Evolutionary conservation across 1,140 invertebrate species (phyloP), one percentile per base, ranked within the genome.

Genomic region (Chironomus tepperi): DNA sequence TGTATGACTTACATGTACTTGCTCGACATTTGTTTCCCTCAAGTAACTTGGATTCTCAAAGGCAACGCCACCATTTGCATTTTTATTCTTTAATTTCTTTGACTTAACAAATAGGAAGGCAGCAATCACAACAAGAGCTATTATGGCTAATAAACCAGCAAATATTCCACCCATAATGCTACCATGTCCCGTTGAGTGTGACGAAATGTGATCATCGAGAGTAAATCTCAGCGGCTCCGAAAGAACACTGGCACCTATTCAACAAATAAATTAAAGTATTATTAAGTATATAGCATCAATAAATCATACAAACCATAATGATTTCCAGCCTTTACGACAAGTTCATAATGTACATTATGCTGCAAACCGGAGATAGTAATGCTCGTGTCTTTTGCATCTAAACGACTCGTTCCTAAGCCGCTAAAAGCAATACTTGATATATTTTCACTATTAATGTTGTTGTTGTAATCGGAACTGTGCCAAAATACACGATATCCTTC

Each of bases 31-130:
- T 47, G 90, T 85, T 79, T 91, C 91, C 76, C 91, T 85, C 74
- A 93, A 85, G 81, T 94, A 94, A 78, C 90, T 92, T 0, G 92
- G 92, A 84, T 94, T 94, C 80, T 93, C 92, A 80, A 94, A 94
- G 3, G 91, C 91, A 73, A 93, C 90, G 19, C 90, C 90, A 74
- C 87, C 87, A 67, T 79, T 81, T 19, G 76, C 78, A 7, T 84
- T 81, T 77, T 86, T 86, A 47, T 83, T 81, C 75, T 87, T 84
- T 79, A 86, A 81, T 73, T 87, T 88, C 78, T 85, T 87, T 43
- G 87, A 87, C 74, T 89, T 85, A 76, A 90, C 85, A 78, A 91
- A 88, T 80, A 90, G 86, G 75, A 89, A 86, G 57, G 85, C 87
- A 19, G 85, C 88, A 10, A 85, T 83, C 34, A 90, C 84, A 74